Percentiles rank a stretch among this genome's conserved stretches.
Evolutionary conservation across 2,888 invertebrate genomes (phyloP).

Genomic region (Polyommatus icarus): DNA sequence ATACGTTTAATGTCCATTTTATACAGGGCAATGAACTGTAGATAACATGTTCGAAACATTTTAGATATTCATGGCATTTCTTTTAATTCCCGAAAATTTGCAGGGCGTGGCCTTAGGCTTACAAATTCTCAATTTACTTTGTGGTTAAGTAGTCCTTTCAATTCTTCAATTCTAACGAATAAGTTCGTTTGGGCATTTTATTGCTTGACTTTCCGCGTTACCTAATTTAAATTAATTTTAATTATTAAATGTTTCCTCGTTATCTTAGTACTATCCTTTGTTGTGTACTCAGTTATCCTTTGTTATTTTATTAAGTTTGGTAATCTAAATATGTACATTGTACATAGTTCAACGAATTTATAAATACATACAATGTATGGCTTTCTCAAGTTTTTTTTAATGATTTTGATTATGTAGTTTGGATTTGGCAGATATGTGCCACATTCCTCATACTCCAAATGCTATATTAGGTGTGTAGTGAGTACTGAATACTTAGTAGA

Average conservation of each 20-base stretch:
- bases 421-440: neutral
- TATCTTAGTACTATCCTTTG: neutral
- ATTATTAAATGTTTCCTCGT: neutral
- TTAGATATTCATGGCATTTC: neutral
- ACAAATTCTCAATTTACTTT: neutral
- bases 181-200: neutral
- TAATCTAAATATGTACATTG: neutral
- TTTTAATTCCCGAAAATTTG: neutral
- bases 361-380: neutral
- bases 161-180: neutral
- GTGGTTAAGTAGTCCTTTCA: neutral
- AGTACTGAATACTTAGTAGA: neutral
- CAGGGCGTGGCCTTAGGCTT: neutral
- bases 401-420: neutral
- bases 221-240: neutral
- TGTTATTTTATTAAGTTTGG: neutral
- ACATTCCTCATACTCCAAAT: neutral
- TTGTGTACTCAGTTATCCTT: neutral
- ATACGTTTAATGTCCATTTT: constrained; percentile 2
- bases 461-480: neutral
- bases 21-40: constrained; percentile 4
- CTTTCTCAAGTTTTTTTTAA: neutral
- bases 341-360: neutral
- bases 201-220: neutral
- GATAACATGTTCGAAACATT: neutral